Percentiles rank a stretch among this genome's conserved stretches.
phyloP scores from a whole-genome alignment of 2,797 vertebrate genomes.

The Phrynocephalus vlangalii region DNA sequence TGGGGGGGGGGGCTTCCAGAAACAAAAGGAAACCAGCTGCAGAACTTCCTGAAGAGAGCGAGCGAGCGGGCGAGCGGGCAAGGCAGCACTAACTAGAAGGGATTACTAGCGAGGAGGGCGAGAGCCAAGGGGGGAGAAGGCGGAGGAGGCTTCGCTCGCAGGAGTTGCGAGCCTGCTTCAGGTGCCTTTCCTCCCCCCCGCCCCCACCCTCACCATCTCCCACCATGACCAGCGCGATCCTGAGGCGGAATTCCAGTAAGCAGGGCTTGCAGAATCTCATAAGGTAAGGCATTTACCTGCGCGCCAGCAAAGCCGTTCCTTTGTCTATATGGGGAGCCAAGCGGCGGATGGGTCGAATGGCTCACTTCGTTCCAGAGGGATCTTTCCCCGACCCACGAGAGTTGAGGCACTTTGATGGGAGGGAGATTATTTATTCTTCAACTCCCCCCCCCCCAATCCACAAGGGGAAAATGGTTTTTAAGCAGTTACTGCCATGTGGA shows the following conservation, averaged over 20 bases:
- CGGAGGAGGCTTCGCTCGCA: constrained; percentile 36
- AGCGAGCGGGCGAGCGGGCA: not conserved
- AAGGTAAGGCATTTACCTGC: constrained; percentile 82
- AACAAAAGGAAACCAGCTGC: constrained; percentile 76
- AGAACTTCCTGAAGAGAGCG: constrained; percentile 65
- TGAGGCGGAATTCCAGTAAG: constrained; percentile 83
- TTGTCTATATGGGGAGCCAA: constrained; percentile 4
- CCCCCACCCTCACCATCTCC: not conserved
- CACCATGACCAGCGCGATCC: constrained; percentile 82
- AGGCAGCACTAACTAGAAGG: not conserved
- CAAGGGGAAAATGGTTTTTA: not conserved
- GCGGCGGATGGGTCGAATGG: not conserved
- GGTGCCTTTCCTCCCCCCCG: not conserved
- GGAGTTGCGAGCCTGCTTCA: constrained; percentile 42
- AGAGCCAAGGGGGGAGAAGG: not conserved
- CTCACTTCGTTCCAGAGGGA: not conserved
- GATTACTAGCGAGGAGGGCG: not conserved
- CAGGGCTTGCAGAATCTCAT: constrained; percentile 87
- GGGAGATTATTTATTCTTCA: fast-evolving
- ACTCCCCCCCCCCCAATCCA: not conserved
- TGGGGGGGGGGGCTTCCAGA: constrained; percentile 66
- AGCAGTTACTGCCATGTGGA: not conserved
- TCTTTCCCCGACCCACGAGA: not conserved
- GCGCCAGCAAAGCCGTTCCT: not conserved
- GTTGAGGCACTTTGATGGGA: not conserved